Percentiles rank a stretch among this genome's conserved stretches.
phyloP scores from a whole-genome alignment of 2,888 invertebrate genomes.

The Frankliniella intonsa region DNA sequence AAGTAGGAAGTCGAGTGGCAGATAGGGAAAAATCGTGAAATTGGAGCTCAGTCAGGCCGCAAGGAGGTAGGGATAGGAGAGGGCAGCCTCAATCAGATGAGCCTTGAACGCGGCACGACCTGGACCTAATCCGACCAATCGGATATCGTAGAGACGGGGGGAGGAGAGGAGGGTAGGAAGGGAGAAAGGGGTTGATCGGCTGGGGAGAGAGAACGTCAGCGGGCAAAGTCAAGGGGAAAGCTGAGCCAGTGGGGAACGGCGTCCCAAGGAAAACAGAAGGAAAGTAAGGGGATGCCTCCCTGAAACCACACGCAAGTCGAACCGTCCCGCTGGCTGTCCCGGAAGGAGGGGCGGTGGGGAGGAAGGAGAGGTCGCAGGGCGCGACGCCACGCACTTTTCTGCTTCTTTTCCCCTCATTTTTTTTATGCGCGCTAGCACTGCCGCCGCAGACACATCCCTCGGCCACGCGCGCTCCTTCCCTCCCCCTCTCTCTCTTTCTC shows the following conservation, averaged over 20 bases:
- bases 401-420: neutral
- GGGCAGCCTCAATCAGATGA: neutral
- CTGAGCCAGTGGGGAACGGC: no score
- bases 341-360: neutral
- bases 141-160: neutral
- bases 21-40: no score
- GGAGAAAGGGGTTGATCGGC: neutral
- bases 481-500: neutral
- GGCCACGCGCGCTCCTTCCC: neutral
- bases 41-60: no score
- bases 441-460: no score
- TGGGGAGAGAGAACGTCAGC: neutral
- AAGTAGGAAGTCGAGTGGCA: no score
- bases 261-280: neutral
- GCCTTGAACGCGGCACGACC: neutral
- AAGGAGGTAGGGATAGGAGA: no score
- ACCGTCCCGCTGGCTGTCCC: neutral
- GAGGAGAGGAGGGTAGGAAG: neutral
- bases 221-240: neutral
- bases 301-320: neutral
- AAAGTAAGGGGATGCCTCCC: neutral
- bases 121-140: slow-evolving; percentile 6
- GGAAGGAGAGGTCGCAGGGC: neutral
- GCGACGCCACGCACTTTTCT: neutral
- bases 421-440: neutral